Conservation (phyloP, 2,797 vertebrate species). For the Sebastes umbrosus region DNA sequence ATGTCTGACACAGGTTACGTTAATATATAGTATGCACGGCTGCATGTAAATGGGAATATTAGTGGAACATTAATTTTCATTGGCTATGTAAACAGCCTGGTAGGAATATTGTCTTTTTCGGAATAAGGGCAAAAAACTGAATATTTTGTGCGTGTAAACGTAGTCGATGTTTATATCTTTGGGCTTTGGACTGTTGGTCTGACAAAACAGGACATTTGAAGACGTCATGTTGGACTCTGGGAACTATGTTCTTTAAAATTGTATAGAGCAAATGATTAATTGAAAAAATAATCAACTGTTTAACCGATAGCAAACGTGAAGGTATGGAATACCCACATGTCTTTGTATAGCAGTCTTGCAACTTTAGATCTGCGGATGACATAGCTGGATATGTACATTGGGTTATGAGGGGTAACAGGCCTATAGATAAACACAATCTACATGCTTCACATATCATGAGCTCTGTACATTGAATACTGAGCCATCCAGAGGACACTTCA, state of each 20-base stretch:
- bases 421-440: background rate
- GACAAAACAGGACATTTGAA: background rate
- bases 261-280: no score
- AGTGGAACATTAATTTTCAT: no score
- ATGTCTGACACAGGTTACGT: no score
- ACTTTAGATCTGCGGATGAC: background rate
- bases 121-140: no score
- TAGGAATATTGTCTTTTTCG: no score
- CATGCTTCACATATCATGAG: background rate
- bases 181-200: background rate
- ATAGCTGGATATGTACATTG: background rate
- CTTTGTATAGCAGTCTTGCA: background rate
- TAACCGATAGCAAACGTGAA: no score
- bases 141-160: no score
- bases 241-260: background rate
- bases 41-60: no score
- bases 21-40: no score
- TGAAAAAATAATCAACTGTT: no score
- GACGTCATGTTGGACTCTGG: background rate
- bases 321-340: no score
- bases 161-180: background rate
- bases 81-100: no score
- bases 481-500: background rate
- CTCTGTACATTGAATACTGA: background rate
- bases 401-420: background rate